Base-by-base conservation (phyloP, 2,113 vertebrate species). In the Maccullochella peelii region DNA sequence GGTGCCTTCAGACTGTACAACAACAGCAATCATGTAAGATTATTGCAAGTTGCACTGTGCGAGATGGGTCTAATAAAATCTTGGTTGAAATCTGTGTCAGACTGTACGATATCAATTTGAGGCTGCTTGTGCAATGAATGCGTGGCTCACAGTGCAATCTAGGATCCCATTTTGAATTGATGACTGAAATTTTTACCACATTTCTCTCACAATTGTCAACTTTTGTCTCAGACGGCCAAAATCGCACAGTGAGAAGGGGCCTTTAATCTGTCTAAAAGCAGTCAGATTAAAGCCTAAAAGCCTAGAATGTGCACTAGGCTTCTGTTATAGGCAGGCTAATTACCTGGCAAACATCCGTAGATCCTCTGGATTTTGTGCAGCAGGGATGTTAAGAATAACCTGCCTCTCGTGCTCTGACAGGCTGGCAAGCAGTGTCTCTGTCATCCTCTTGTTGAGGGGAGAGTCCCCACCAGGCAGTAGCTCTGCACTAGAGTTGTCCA, bases 401-500 rank as follows among this genome's bases (percentile, higher is more conserved):
- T 97, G 96, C 72, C 97, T 93, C 92, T 99, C 98, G 0, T 97
- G 96, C 86, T 99, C 98, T 0, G 97, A 94, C 88, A 99, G 93
- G 93, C 98, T 99, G 69, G 98, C 97, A 20, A 99, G 93, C 49
- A 99, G 95, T 44, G 95, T 99, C 94, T 99, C 98, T 0, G 98
- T 99, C 97, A 99, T 96, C 91, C 98, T 95, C 89, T 96, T 98
- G 94, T 97, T 98, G 18, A 99, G 95, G 0, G 98, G 98, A 0
- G 98, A 99, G 91, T 99, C 98, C 49, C 96, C 97, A 2, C 98
- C 96, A 6, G 97, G 97, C 21, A 97, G 93, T 82, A 99, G 95
- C 94, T 99, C 98, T 1, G 98, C 97, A 9, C 98, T 99, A 71
- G 98, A 99, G 93, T 98, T 99, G 86, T 99, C 98, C 98, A 99